Conservation (phyloP, 2,888 invertebrate genomes). For the Gymnosoma rotundatum region DNA sequence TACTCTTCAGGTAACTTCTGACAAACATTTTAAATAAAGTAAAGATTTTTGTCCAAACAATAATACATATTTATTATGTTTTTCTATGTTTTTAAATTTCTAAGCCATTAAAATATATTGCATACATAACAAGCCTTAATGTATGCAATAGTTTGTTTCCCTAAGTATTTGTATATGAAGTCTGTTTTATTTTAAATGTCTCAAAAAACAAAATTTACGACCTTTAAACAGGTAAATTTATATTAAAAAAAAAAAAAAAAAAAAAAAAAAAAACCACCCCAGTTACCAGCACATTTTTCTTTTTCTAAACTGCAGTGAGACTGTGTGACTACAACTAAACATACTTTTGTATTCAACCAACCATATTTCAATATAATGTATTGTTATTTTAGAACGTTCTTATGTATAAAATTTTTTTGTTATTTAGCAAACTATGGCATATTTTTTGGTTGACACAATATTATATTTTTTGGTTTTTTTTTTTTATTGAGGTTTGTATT, state of each 20-base stretch:
- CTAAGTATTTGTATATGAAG: background rate
- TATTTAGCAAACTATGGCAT: conserved; percentile 36
- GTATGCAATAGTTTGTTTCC: conserved; percentile 34
- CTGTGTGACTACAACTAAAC: background rate
- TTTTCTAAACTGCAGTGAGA: background rate
- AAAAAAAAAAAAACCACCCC: background rate
- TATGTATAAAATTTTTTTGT: no score
- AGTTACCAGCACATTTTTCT: background rate
- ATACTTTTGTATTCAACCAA: conserved; percentile 23
- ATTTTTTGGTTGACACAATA: conserved; percentile 49
- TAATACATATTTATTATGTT: no score
- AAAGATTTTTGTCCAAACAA: no score
- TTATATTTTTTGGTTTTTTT: conserved; percentile 35
- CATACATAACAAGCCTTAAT: conserved; percentile 42
- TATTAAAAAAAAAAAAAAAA: no score
- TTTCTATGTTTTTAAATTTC: no score
- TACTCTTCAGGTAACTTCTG: no score
- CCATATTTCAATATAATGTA: conserved; percentile 20
- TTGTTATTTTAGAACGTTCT: background rate
- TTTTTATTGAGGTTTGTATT: background rate
- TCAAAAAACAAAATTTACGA: conserved; percentile 57
- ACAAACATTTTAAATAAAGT: no score
- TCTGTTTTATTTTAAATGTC: conserved; percentile 36
- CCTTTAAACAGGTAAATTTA: conserved; percentile 62
- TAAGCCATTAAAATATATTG: background rate